Base-by-base conservation (phyloP, 2,888 invertebrate species). In the Gryllus longicercus region DNA sequence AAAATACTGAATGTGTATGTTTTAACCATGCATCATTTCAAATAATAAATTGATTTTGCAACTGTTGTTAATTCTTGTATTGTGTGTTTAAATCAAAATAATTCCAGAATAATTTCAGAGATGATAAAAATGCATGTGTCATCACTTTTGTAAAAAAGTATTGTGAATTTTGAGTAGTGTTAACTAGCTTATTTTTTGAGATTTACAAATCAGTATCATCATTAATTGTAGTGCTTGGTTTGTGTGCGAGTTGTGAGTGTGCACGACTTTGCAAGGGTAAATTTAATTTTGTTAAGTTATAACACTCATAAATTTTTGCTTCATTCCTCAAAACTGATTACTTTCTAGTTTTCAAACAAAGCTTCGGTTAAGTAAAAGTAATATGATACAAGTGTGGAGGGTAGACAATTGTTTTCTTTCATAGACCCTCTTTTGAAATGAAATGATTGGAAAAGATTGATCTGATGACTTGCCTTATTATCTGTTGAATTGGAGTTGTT, bases 1-100 rank as follows among this genome's bases (percentile, higher is more conserved):
- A 76, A 75, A 79, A 38, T 76, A 75, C 63, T 21, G 25, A 25
- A 18, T 78, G 51, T 78, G 51, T 16, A 14, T 77, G 25, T n/a
- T 49, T 50, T 50, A 77, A 11, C 50, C 14, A 21, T 50, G 50
- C 49, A 49, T 50, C 14, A 49, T n/a, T 14, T 16, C 21, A 50
- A 63, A n/a, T 63, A n/a, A 18, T 63, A 63, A 63, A 38, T 38
- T 38, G 38, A 38, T 38, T 38, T 38, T 63, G 63, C n/a, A n/a
- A 63, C n/a, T 63, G 63, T 63, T 63, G 63, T 63, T 63, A 63
- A 38, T 63, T 18, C 63, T n/a, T n/a, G n/a, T 63, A 18, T 63
- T 63, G 63, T 63, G 63, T 63, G 63, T 18, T 63, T 63, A 18
- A n/a, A 63, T 14, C 14, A n/a, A 63, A 18, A 18, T 18, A 18